Percentiles rank a stretch among this genome's conserved stretches.
Evolutionary conservation across 2,113 vertebrate species (phyloP).

Genomic region (Microcebus ravelobensis): DNA sequence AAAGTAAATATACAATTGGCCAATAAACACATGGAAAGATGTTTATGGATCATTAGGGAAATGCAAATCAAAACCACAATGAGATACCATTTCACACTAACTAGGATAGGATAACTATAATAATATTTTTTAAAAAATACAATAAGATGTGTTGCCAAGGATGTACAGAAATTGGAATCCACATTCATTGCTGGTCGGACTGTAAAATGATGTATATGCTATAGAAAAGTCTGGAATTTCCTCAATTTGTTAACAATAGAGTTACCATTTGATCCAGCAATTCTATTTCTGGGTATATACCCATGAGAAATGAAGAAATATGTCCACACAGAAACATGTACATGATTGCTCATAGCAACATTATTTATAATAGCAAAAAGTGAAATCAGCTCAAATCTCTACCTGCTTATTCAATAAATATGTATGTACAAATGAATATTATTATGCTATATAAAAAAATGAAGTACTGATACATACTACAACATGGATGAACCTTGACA

Average conservation of each 20-base stretch:
- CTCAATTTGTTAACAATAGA: neutral
- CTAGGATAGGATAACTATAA: neutral
- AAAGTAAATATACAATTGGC: neutral
- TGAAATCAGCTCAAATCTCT: neutral
- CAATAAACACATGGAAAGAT: neutral
- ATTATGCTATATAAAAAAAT: neutral
- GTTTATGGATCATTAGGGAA: neutral
- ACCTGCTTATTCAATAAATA: neutral
- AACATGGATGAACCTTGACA: neutral
- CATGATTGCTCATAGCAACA: neutral
- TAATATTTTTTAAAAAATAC: neutral
- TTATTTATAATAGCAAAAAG: neutral
- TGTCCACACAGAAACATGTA: neutral
- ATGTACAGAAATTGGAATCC: neutral
- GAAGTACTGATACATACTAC: neutral
- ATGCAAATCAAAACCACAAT: neutral
- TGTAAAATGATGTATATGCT: neutral
- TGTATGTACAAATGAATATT: neutral
- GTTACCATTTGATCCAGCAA: neutral
- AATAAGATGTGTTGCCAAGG: neutral
- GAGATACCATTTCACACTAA: neutral
- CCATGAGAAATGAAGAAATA: neutral
- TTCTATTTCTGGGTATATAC: neutral
- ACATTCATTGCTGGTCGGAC: neutral
- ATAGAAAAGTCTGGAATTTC: neutral